Base-by-base conservation (phyloP, 2,888 invertebrate genomes). In the Microdon myrmicae region DNA sequence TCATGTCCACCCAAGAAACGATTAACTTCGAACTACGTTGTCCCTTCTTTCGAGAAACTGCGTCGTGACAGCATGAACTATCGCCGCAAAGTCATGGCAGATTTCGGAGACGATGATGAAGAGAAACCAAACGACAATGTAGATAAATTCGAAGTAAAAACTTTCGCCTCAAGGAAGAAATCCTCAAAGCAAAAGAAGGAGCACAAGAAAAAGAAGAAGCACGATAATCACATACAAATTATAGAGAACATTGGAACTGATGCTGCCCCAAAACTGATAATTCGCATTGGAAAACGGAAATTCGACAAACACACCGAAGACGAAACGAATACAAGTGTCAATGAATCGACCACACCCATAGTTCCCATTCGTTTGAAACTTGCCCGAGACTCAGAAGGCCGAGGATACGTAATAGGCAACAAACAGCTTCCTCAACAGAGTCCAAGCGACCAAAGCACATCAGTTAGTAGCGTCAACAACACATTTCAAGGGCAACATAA, bases 51-150 rank as follows among this genome's bases (percentile, higher is more conserved):
- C 67, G 90, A 93, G 77, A 92, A 92, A 73, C 79, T 92, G 37
- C 88, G 87, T 66, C 85, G 92, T 2, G 91, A 93, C 72, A 91
- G 90, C 71, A 93, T 94, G 93, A 92, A 92, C 74, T 94, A 86
- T 78, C 84, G 94, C 9, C 86, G 89, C 67, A 86, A 85, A 83
- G 88, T 94, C 2, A 91, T 92, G 90, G 90, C 90, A 3, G 89
- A 89, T 72, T 92, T 92, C 73, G 88, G 88, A 56, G 87, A 87
- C 70, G 88, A 88, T 69, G 81, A 82, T 48, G 81, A 81, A 47
- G 73, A 73, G 31, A 68, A 68, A 75, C 75, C 70, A 80, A 81
- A 75, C 74, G 28, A 29, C 23, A 28, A 47, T 49, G 58, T 79
- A 76, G 73, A 79, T 72, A 71, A 80, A 70, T 82, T 82, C 75